Evolutionary conservation across 2,888 invertebrate genomes (phyloP), one percentile per base, ranked within the genome.

Genomic region (Tenthredo scrophulariae): DNA sequence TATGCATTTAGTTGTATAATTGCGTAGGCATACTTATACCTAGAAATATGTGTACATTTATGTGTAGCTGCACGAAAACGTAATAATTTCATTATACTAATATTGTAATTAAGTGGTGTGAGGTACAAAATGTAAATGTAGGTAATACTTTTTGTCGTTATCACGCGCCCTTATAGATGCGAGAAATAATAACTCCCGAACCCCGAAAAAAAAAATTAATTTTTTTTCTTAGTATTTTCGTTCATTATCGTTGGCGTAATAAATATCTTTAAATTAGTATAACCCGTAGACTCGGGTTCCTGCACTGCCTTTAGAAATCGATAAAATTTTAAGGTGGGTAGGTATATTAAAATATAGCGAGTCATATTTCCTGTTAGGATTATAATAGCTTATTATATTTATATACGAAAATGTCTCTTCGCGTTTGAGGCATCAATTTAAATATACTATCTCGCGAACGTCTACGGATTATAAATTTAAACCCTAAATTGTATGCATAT

Each of bases 61-160:
- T 7, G 6, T 54, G n/a, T 54, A 54, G 54, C 54, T 54, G 33
- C 67, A 67, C 13, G 29, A 15, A 29, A 67, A 67, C 29, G 67
- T 26, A 26, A 67, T 26, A 67, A 67, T 67, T 67, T 67, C 29
- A 67, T 67, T 67, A 54, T 54, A n/a, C n/a, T n/a, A 54, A 54
- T 54, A 54, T 67, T 33, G 29, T 29, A 29, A 67, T 29, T 29
- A n/a, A 54, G 50, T 50, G n/a, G 50, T n/a, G n/a, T n/a, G 5
- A 50, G 54, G 54, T 54, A n/a, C 7, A 54, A 54, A 54, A 54
- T 54, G n/a, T 54, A 54, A 54, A 54, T 54, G 54, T n/a, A n/a
- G 54, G n/a, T 54, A n/a, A 54, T 54, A 54, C 54, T n/a, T n/a
- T n/a, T 7, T n/a, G 54, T n/a, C 54, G 54, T 54, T 54, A 54